Evolutionary conservation across 2,113 vertebrate species (phyloP).

Genomic region (Vireo altiloquus): DNA sequence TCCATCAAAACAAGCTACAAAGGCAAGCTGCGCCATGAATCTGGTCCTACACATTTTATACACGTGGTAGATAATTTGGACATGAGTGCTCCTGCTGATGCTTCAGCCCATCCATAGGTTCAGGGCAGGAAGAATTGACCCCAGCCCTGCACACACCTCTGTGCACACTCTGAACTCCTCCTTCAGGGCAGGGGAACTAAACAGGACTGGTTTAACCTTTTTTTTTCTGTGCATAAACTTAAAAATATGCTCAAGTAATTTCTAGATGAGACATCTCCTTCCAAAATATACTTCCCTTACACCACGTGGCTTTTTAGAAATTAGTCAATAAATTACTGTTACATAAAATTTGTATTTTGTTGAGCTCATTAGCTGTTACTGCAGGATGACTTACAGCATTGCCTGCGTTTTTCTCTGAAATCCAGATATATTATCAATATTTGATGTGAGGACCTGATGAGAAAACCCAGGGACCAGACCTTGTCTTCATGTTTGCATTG

Average conservation of each 20-base stretch:
- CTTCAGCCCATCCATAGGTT: neutral
- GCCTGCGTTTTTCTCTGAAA: neutral
- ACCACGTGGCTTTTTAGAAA: neutral
- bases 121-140: neutral
- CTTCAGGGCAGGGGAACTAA: neutral
- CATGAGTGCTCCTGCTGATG: neutral
- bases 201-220: neutral
- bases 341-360: neutral
- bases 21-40: neutral
- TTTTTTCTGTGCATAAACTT: neutral
- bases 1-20: neutral
- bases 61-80: neutral
- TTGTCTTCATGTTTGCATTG: neutral
- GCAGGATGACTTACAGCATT: neutral
- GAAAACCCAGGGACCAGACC: neutral
- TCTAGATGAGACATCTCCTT: neutral
- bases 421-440: neutral
- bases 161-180: neutral
- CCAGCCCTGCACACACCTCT: neutral
- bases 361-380: neutral
- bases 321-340: neutral
- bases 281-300: neutral
- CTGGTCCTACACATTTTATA: neutral
- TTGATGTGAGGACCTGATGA: neutral
- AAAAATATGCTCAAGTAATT: neutral